Conservation (phyloP, 2,113 vertebrate genomes). For the Cavia aperea region DNA sequence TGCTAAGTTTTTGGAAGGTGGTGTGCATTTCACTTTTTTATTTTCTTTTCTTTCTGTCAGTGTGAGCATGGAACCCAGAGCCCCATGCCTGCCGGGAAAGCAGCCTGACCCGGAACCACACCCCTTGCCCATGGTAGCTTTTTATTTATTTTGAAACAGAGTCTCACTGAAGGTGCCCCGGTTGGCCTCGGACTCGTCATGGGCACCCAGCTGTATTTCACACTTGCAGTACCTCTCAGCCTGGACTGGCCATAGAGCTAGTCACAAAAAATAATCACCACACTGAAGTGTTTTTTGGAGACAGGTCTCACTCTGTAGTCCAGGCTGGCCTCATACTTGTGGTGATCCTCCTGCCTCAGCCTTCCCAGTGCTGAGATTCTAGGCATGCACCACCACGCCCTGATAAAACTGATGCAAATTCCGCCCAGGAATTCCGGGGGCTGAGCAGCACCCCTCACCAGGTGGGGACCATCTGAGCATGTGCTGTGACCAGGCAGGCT, state of each 20-base stretch:
- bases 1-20: background rate
- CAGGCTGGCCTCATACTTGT: background rate
- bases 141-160: background rate
- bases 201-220: background rate
- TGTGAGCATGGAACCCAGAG: background rate
- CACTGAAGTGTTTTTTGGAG: background rate
- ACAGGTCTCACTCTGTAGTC: background rate
- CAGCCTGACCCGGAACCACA: background rate
- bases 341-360: background rate
- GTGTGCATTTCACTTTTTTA: background rate
- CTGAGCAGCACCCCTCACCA: too few relatives aligned
- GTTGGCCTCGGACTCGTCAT: background rate
- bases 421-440: background rate
- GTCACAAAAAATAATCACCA: background rate
- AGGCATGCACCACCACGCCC: background rate
- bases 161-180: background rate
- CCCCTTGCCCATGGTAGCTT: background rate
- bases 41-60: background rate
- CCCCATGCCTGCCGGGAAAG: background rate
- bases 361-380: background rate
- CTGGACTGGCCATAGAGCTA: background rate
- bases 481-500: background rate
- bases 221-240: background rate
- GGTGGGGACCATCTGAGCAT: background rate
- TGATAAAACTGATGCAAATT: background rate